Evolutionary conservation across 2,113 vertebrate species (phyloP), one percentile per base, ranked within the genome.

Genomic region (Acanthochromis polyacanthus): DNA sequence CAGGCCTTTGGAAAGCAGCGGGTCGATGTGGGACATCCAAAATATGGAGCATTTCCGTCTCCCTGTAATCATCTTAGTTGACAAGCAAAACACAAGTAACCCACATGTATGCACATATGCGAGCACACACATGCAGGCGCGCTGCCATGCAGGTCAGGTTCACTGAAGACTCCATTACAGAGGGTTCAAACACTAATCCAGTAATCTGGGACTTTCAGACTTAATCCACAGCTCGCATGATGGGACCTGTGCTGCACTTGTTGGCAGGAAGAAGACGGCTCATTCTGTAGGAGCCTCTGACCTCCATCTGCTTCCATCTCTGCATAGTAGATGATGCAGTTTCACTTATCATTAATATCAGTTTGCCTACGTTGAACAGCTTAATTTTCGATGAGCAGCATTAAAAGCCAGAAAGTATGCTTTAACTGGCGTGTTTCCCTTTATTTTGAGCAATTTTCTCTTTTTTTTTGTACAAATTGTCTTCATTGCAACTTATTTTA

Each of bases 131-230:
- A 28, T 57, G 45, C 45, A 61, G 36, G 16, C 38, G 0, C 8
- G 17, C 17, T n/a, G 22, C 50, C 58, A 59, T 38, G 50, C 82
- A 71, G 60, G 60, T 62, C 85, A 79, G 83, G 67, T 59, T 76
- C 60, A 67, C 25, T 38, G 56, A 76, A 72, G 75, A 80, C 80
- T 81, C 80, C 71, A 68, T 88, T 82, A 84, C 75, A 64, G 17
- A 71, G 72, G 53, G 80, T 79, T 76, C 36, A 71, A 76, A 90
- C 51, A 74, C 71, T 91, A 91, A 91, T 93, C 91, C 89, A 78
- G 57, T 85, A 91, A 91, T 93, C 90, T 90, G 86, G 43, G 80
- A 71, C 59, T 84, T 90, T 90, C 74, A 71, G 74, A 73, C 52
- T 84, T 91, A 91, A 91, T 91, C 90, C 84, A 68, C 25, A 75